Evolutionary conservation across 2,797 vertebrate genomes (phyloP), one percentile per base, ranked within the genome.

Genomic region (Silurus aristotelis): DNA sequence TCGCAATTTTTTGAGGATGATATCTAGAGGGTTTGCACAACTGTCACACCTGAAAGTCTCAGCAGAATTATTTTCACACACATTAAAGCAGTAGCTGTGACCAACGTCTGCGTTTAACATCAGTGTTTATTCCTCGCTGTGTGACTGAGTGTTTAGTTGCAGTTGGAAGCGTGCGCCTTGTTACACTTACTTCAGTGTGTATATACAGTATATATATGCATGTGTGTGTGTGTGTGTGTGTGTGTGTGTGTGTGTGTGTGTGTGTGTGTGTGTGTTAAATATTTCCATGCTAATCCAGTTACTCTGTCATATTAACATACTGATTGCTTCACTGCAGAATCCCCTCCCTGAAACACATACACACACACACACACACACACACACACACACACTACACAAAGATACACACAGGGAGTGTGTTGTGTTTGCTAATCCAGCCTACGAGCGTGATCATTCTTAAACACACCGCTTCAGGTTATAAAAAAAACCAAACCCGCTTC

Each of bases 361-460:
- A 68, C 58, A 84, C 67, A 79, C 75, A 84, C 73, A 67, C 63
- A 68, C 85, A 86, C 71, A 82, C 80, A 85, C 68, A 75, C 77
- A 80, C 84, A 80, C 68, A 79, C 73, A 84, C 75, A 79, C 58
- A 86, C 66, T 20, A 63, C 12, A 64, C 60, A 48, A 17, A 85
- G 56, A 85, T 68, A 89, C 80, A 87, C 85, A 90, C 83, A 83
- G 48, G 38, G 48, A 87, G 68, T 78, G 80, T 86, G 85, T 68
- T 78, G 63, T 70, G 81, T 86, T 73, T 82, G 83, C 80, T 95
- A 95, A 95, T 95, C 94, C 93, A 93, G 90, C 94, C 95, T 94
- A 89, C 92, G 89, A 93, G 94, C 92, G 91, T 94, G 94, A 95
- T 94, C 93, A 93, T 93, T 95, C 95, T 95, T 94, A 95, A 95